These are phyloP conservation scores for Bimastos eiseni DNA, from an alignment of 2,888 invertebrate species.

Conservation along the genomic window DNA sequence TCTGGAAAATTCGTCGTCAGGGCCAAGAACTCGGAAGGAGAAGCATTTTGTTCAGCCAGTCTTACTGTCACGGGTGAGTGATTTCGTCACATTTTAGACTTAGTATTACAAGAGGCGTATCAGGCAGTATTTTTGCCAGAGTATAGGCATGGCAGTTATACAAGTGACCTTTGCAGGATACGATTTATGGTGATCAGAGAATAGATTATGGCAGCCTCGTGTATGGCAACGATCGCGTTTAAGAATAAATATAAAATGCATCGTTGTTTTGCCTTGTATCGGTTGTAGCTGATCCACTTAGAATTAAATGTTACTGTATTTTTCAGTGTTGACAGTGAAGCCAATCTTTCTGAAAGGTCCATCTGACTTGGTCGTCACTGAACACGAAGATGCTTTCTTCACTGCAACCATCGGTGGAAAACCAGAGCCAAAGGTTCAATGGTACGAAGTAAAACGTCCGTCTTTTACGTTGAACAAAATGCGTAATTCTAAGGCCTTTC, in stretches of 20 bases:
- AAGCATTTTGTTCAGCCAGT: background rate
- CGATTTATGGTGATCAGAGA: too few relatives aligned
- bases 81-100: background rate
- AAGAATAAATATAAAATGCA: too few relatives aligned
- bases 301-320: background rate
- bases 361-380: background rate
- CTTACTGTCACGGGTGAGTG: background rate
- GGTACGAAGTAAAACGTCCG: too few relatives aligned
- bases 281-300: too few relatives aligned
- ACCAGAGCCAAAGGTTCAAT: background rate
- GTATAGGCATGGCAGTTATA: too few relatives aligned
- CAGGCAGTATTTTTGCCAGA: too few relatives aligned
- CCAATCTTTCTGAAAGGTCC: background rate
- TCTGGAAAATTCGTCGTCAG: background rate
- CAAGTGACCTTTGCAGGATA: too few relatives aligned
- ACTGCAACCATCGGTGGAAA: background rate
- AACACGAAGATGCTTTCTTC: background rate
- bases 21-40: slow-evolving; percentile 15
- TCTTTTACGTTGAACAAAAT: too few relatives aligned
- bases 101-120: background rate
- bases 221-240: too few relatives aligned
- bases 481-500: too few relatives aligned
- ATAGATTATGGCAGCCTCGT: too few relatives aligned
- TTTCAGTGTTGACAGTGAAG: background rate
- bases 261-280: too few relatives aligned